Conservation (phyloP, 2,113 vertebrate genomes). For the Gasterosteus nipponicus region DNA sequence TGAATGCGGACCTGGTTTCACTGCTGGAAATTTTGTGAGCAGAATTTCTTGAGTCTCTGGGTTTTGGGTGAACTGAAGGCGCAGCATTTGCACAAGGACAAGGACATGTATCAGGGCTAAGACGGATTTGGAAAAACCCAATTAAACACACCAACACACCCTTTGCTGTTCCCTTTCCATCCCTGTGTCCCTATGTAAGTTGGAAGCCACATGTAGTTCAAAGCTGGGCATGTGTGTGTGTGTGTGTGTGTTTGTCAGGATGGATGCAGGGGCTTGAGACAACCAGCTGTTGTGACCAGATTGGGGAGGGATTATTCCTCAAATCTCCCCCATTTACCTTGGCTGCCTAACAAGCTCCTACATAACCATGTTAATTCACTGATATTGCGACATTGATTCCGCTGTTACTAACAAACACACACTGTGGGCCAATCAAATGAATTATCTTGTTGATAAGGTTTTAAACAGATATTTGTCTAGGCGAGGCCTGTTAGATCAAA, state of each 20-base stretch:
- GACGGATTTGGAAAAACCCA: conserved; percentile 70
- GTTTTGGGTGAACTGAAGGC: conserved; percentile 41
- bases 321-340: conserved; percentile 75
- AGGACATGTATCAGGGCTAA: conserved; percentile 63
- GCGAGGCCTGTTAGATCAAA: conserved; percentile 27
- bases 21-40: conserved; percentile 19
- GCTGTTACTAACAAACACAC: conserved; percentile 45
- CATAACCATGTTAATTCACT: conserved; percentile 67
- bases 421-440: conserved; percentile 40
- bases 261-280: conserved; percentile 55
- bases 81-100: conserved; percentile 50
- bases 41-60: conserved; percentile 20
- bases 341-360: conserved; percentile 68
- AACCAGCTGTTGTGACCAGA: conserved; percentile 79
- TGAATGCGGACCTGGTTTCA: conserved; percentile 32
- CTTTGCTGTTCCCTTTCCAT: conserved; percentile 46
- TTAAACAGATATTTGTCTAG: conserved; percentile 31
- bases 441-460: conserved; percentile 24
- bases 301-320: conserved; percentile 75
- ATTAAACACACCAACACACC: conserved; percentile 59
- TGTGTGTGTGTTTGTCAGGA: conserved; percentile 26
- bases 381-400: conserved; percentile 51
- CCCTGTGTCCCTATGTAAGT: conserved; percentile 53
- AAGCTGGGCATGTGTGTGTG: conserved; percentile 12
- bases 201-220: conserved; percentile 55